These are phyloP conservation scores for Eupithecia exiguata DNA, from an alignment of 2,888 invertebrate genomes.

Conservation along the genomic window DNA sequence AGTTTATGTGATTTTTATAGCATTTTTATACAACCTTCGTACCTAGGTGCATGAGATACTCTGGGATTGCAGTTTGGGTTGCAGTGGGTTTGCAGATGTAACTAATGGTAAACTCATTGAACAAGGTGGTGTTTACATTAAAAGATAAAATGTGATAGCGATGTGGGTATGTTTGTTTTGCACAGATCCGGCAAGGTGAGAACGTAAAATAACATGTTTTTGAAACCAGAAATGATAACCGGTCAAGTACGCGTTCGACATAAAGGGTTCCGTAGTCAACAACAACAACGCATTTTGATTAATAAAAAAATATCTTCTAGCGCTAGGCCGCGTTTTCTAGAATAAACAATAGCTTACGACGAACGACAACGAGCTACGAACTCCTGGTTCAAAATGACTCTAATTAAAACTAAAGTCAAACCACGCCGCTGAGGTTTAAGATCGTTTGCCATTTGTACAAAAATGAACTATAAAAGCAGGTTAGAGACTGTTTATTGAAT, in stretches of 20 bases:
- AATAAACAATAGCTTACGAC: neutral
- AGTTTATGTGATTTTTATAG: constrained; percentile 42
- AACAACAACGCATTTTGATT: neutral
- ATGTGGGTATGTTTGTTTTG: constrained; percentile 15
- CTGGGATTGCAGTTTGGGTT: neutral
- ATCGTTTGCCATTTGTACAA: no score
- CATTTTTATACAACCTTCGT: neutral
- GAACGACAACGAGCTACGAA: neutral
- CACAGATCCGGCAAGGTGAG: neutral
- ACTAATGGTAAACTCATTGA: neutral
- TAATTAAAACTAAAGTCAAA: no score
- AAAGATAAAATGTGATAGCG: neutral
- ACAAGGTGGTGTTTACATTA: neutral
- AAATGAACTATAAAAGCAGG: no score
- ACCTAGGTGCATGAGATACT: neutral
- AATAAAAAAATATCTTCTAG: neutral
- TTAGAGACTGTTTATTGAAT: no score
- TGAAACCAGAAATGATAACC: neutral
- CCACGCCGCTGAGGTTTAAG: no score
- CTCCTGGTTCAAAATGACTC: neutral
- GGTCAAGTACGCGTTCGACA: neutral
- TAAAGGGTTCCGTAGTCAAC: neutral
- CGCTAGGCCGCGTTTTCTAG: neutral
- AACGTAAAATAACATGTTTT: constrained; percentile 6
- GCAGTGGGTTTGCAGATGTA: neutral